Percentiles rank a stretch among this genome's conserved stretches.
These are phyloP conservation scores for Amphiduros pacificus DNA, from an alignment of 2,888 invertebrate species.

Conservation along the genomic window DNA sequence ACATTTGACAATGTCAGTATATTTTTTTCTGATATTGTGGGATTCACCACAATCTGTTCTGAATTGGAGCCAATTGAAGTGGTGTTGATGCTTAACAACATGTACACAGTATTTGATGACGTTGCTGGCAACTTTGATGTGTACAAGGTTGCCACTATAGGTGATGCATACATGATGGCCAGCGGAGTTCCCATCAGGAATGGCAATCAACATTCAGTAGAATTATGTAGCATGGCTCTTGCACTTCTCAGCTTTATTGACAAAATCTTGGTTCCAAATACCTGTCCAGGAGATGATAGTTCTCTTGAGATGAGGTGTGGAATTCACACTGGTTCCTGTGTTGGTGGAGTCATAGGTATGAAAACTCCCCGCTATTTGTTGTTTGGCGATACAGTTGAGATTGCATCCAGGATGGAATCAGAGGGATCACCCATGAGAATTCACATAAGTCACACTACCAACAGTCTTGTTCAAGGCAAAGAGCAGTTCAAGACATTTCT, in stretches of 20 bases:
- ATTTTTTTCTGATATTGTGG: not conserved
- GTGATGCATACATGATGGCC: not conserved
- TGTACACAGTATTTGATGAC: not conserved
- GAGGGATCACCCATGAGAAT: not conserved
- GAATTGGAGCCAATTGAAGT: not conserved
- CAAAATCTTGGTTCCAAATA: not conserved
- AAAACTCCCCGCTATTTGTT: not conserved
- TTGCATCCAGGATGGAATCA: not conserved
- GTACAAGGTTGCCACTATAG: not conserved
- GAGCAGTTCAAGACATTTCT: not conserved
- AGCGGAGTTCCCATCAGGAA: not conserved
- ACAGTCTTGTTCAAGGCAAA: not conserved
- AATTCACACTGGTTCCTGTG: not conserved
- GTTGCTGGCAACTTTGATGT: not conserved
- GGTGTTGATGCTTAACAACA: not conserved
- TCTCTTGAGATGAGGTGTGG: not conserved
- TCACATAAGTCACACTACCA: not conserved
- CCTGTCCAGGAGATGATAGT: not conserved
- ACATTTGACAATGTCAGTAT: not conserved
- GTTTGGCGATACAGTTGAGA: not conserved
- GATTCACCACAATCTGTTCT: not conserved
- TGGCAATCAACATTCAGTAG: not conserved
- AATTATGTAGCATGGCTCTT: not conserved
- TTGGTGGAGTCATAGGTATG: not conserved
- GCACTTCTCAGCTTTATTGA: not conserved